phyloP scores from a whole-genome alignment of 2,888 invertebrate species.

The Hartigia nigra region DNA sequence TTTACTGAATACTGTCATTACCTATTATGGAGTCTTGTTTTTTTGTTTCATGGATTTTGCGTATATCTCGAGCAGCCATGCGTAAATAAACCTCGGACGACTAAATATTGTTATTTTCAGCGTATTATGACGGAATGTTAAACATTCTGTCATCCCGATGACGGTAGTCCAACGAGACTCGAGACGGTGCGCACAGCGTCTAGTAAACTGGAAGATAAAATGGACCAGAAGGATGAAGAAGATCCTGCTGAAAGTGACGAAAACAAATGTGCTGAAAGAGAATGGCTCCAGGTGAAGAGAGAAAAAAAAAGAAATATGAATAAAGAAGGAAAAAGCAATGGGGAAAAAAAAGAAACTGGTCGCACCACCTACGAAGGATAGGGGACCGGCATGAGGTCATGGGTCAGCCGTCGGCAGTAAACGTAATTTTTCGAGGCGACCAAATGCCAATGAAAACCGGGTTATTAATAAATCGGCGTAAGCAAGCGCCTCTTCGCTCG shows the following conservation, averaged over 20 bases:
- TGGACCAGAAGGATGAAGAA: not conserved
- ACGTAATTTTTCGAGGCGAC: constrained; percentile 45
- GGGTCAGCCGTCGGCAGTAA: constrained; percentile 44
- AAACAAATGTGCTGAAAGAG: constrained; percentile 41
- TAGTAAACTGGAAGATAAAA: not conserved
- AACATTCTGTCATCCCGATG: not conserved
- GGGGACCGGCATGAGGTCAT: constrained; percentile 39
- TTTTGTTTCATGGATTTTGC: not conserved
- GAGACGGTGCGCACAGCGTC: not conserved
- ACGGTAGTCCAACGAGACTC: not conserved
- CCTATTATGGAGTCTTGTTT: not conserved
- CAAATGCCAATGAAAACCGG: constrained; percentile 52
- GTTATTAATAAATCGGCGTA: constrained; percentile 56
- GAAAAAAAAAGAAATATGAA: not conserved
- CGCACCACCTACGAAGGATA: constrained; percentile 49
- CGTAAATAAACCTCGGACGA: not conserved
- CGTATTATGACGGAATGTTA: not conserved
- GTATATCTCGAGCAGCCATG: not conserved
- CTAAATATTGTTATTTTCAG: not conserved
- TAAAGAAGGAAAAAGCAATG: not conserved
- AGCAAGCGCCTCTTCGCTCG: constrained; percentile 30
- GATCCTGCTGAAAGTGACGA: constrained; percentile 26
- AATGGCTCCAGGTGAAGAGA: constrained; percentile 4
- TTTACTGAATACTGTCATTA: not conserved
- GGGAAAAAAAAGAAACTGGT: constrained; percentile 45